phyloP scores from a whole-genome alignment of 2,888 invertebrate genomes.

The Philhelius pedissequus region DNA sequence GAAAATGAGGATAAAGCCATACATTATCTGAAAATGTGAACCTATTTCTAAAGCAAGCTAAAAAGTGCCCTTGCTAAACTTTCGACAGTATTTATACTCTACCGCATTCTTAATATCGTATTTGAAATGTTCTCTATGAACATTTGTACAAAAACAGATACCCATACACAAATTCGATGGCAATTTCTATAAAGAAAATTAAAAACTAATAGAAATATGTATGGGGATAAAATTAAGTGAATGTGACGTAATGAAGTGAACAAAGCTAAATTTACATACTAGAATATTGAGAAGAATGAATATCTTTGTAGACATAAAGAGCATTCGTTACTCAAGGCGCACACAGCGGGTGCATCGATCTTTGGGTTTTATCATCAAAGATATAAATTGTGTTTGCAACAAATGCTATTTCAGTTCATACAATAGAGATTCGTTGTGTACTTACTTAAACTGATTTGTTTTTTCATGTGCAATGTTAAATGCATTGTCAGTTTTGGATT shows the following conservation, averaged over 20 bases:
- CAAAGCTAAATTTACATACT: background rate
- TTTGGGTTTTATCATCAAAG: slow-evolving; percentile 51
- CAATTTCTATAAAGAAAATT: background rate
- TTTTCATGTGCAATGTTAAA: background rate
- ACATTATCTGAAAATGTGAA: background rate
- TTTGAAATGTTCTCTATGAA: background rate
- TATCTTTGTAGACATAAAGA: background rate
- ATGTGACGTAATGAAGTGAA: background rate
- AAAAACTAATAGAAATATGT: background rate
- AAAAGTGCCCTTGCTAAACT: background rate
- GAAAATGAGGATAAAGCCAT: too few relatives aligned
- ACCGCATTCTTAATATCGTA: background rate
- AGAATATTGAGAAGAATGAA: background rate
- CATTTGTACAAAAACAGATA: background rate
- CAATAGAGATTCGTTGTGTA: background rate
- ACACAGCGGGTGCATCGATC: slow-evolving; percentile 29
- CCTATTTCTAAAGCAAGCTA: background rate
- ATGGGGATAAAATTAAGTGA: background rate
- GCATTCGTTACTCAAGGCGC: background rate
- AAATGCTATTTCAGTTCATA: slow-evolving; percentile 25
- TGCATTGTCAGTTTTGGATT: too few relatives aligned
- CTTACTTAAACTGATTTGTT: background rate
- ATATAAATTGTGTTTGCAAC: slow-evolving; percentile 14
- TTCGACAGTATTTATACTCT: too few relatives aligned
- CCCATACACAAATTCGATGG: background rate